Conservation (phyloP, 2,888 invertebrate genomes). For the Spisula solida region DNA sequence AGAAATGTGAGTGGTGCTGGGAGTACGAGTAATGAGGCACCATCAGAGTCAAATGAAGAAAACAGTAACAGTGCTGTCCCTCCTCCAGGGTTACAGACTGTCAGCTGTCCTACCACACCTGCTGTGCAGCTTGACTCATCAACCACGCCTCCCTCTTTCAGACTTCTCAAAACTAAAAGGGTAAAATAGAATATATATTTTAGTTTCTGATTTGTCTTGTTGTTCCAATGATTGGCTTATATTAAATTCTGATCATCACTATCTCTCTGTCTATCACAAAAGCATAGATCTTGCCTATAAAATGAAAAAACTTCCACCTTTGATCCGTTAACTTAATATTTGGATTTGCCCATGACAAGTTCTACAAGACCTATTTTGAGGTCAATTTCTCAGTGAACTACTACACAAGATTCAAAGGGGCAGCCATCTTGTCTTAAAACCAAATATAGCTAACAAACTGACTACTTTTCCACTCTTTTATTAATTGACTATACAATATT, state of each 20-base stretch:
- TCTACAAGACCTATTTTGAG: too few relatives aligned
- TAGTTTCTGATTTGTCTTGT: not conserved
- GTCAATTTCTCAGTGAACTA: too few relatives aligned
- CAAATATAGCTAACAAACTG: too few relatives aligned
- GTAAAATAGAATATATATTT: slow-evolving; percentile 81
- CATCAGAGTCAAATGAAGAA: slow-evolving; percentile 92
- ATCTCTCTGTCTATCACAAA: not conserved
- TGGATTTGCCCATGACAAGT: too few relatives aligned
- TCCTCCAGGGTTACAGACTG: slow-evolving; percentile 34
- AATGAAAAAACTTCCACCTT: too few relatives aligned
- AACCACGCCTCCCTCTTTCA: slow-evolving; percentile 90
- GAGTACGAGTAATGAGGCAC: slow-evolving; percentile 83
- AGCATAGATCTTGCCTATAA: too few relatives aligned
- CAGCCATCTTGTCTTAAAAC: too few relatives aligned
- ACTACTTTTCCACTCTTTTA: too few relatives aligned
- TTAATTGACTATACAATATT: too few relatives aligned
- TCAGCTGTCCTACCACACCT: slow-evolving; percentile 72
- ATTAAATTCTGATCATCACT: not conserved
- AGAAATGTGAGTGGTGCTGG: slow-evolving; percentile 77
- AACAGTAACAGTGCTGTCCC: slow-evolving; percentile 85
- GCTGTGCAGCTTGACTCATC: slow-evolving; percentile 93
- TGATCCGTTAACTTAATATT: too few relatives aligned
- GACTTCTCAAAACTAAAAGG: slow-evolving; percentile 97
- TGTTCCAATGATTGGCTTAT: not conserved
- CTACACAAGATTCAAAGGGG: too few relatives aligned